phyloP scores from a whole-genome alignment of 2,113 vertebrate species.

The Phyllostomus discolor region DNA sequence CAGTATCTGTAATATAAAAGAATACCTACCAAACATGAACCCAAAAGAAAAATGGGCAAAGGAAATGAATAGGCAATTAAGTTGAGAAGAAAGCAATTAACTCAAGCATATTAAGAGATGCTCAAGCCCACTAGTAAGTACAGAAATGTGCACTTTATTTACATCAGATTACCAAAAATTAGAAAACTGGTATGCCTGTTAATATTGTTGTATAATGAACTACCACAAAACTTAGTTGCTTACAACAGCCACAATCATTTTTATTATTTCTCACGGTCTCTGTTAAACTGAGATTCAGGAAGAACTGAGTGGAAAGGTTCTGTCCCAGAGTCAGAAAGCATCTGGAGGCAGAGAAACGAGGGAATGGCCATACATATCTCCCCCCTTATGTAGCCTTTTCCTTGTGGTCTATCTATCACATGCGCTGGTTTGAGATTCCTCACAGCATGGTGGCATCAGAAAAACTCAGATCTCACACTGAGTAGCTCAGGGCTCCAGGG shows the following conservation, averaged over 20 bases:
- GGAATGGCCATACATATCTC: neutral
- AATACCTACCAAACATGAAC: neutral
- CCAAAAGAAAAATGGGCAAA: neutral
- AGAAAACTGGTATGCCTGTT: slow-evolving; percentile 10
- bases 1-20: neutral
- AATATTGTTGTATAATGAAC: neutral
- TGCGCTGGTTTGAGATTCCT: neutral
- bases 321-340: neutral
- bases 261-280: neutral
- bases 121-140: neutral
- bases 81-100: slow-evolving; percentile 13
- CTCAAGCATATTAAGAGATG: neutral
- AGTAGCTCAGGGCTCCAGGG: neutral
- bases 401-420: neutral
- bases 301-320: neutral
- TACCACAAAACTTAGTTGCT: neutral
- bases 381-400: neutral
- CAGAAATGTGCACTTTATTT: slow-evolving; percentile 23
- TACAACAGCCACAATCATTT: neutral
- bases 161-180: neutral
- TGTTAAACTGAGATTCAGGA: neutral
- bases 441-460: neutral
- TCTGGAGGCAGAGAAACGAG: neutral
- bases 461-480: neutral
- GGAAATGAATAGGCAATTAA: slow-evolving; percentile 24